These are phyloP conservation scores for Belgica antarctica DNA, from an alignment of 2,888 invertebrate genomes.

Conservation along the genomic window DNA sequence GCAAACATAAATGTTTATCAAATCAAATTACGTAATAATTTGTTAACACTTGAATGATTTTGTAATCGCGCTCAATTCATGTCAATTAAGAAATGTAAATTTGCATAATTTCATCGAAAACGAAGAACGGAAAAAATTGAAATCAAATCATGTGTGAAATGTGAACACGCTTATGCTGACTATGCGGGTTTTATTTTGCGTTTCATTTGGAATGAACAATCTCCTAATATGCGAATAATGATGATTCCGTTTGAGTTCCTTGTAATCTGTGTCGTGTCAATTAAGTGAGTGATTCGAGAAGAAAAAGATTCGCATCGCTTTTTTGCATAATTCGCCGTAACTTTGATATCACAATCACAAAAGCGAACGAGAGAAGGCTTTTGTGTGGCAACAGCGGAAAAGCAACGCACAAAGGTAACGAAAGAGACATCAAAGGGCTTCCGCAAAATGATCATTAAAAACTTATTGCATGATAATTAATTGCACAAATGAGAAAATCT, in stretches of 20 bases:
- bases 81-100: slow-evolving; percentile 33
- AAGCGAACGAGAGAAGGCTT: slow-evolving; percentile 12
- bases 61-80: slow-evolving; percentile 27
- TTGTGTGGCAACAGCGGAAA: slow-evolving; percentile 28
- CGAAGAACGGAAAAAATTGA: neutral
- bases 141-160: slow-evolving; percentile 38
- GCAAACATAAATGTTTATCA: slow-evolving; percentile 9
- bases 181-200: slow-evolving; percentile 18
- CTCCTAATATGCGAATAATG: slow-evolving; percentile 22
- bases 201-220: slow-evolving; percentile 12
- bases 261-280: slow-evolving; percentile 24
- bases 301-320: too few species aligned
- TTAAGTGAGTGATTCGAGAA: neutral
- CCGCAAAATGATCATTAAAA: slow-evolving; percentile 44
- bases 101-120: slow-evolving; percentile 34
- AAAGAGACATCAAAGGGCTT: slow-evolving; percentile 38
- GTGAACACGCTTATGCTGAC: slow-evolving; percentile 20
- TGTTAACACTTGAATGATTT: slow-evolving; percentile 38
- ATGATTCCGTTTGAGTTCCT: neutral
- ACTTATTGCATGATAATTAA: slow-evolving; percentile 37
- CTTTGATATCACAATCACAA: slow-evolving; percentile 17
- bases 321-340: neutral
- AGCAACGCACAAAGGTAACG: slow-evolving; percentile 2
- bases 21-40: slow-evolving; percentile 34
- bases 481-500: slow-evolving; percentile 28